Evolutionary conservation across 2,888 invertebrate genomes (phyloP), one percentile per base, ranked within the genome.

Genomic region (Morpho helenor): DNA sequence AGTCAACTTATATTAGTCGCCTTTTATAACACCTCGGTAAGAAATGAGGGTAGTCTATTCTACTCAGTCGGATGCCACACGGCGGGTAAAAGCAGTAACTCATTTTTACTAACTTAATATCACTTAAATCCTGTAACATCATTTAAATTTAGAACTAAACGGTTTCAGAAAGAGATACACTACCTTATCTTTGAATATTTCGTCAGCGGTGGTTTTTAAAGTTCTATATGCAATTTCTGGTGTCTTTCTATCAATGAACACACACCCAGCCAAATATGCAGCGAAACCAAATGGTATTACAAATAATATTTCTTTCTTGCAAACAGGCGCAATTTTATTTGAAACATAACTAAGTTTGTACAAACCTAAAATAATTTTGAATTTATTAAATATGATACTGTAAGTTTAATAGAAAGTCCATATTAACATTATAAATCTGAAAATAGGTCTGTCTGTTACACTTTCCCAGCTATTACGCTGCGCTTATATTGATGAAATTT

Each of bases 241-340:
- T 73, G 93, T 93, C 59, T 90, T 87, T 65, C 94, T 82, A 76
- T 94, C 93, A 61, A 94, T 92, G 75, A 94, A 94, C 6, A 94
- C 91, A 2, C 93, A 92, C 39, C 94, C 94, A 46, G 92, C 92
- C 9, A 94, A 83, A 79, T 93, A 93, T 31, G 93, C 92, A 0
- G 92, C 91, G 31, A 93, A 74, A 1, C 94, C 94, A 74, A 94
- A 94, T 0, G 94, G 92, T 79, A 93, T 92, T 2, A 92, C 91
- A 73, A 92, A 94, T 66, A 93, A 87, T 61, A 95, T 80, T 70
- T 93, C 93, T 70, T 92, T 92, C 71, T 94, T 93, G 10, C 93
- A 93, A 40, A 95, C 89, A 23, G 92, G 91, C 16, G 93, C 92
- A 65, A 93, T 91, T 71, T 92, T 92, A 56, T 91, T 91, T 56